A percentile compares a stretch with the other conserved stretches of the same genome.
Evolutionary conservation across 2,797 vertebrate species (phyloP).

Genomic region (Sebastes steindachneri): DNA sequence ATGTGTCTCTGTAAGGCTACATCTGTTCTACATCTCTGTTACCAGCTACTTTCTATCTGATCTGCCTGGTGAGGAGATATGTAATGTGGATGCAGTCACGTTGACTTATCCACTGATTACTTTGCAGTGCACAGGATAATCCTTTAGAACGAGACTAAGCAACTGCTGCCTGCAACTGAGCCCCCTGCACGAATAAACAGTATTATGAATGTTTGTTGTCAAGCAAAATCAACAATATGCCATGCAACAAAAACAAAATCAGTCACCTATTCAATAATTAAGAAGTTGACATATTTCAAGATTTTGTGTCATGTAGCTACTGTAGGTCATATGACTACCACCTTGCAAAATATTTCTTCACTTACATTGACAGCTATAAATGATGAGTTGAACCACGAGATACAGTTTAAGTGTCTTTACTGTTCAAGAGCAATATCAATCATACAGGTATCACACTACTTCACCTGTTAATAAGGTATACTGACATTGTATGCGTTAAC

Average conservation of each 20-base stretch:
- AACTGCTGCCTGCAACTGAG: conserved; percentile 73
- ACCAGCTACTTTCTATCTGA: conserved; percentile 28
- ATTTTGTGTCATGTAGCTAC: not conserved
- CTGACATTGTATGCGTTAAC: not conserved
- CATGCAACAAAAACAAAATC: too few species aligned
- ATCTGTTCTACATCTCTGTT: conserved; percentile 22
- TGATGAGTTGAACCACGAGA: too few species aligned
- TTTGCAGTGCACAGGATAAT: conserved; percentile 77
- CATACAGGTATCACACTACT: not conserved
- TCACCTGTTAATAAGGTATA: not conserved
- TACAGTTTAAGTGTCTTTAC: too few species aligned
- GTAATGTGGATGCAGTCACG: conserved; percentile 75
- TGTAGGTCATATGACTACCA: not conserved
- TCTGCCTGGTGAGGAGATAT: conserved; percentile 64
- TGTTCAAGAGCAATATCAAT: not conserved
- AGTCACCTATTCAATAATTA: not conserved
- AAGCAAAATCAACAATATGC: too few species aligned
- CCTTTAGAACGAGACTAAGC: conserved; percentile 77
- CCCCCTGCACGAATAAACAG: conserved; percentile 37
- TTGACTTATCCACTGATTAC: conserved; percentile 81
- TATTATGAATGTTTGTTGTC: conserved; percentile 4
- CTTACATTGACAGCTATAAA: too few species aligned
- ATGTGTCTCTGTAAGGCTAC: not conserved
- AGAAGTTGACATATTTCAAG: not conserved
- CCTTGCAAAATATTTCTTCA: not conserved